Base-by-base conservation (phyloP, 2,888 invertebrate species). In the Hyles lineata region DNA sequence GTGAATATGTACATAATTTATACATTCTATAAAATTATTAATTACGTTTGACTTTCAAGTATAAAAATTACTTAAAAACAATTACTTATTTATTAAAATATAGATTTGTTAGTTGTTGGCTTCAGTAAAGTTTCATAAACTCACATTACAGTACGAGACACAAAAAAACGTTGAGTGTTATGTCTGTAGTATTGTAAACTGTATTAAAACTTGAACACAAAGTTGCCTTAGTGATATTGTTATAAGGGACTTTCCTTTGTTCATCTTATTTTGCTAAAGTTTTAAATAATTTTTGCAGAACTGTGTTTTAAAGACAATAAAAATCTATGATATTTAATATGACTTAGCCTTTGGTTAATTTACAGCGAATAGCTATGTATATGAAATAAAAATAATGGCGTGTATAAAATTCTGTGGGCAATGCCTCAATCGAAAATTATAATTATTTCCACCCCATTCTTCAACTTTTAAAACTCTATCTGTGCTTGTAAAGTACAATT, bases 101-200 rank as follows among this genome's bases (percentile, higher is more conserved):
- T 29, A 25, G 19, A 29, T n/a, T 62, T 35, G 8, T 55, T 55
- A n/a, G n/a, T n/a, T 35, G 32, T 35, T 35, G 3, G 35, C 35
- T 35, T 43, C 21, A 11, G 35, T 62, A 32, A 63, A 23, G 19
- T 43, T 63, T 63, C 15, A 11, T n/a, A 4, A 32, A 63, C 6
- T n/a, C 9, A n/a, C 8, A 21, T n/a, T 63, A 63, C 43, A 63
- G 35, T 25, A 61, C 35, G 63, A 43, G 35, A 63, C 15, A 9
- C 43, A 21, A 63, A 43, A 63, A 60, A 59, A 63, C 15, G n/a
- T 35, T 43, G 9, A 43, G 5, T 35, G 6, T 43, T 43, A 63
- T 35, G 21, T 21, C 63, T 63, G 35, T 63, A 62, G n/a, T 62
- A 63, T 63, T 43, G n/a, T 11, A 43, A 63, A 63, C 63, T 43